These are phyloP conservation scores for Drosophila littoralis DNA, from an alignment of 1,140 invertebrate genomes.

Conservation along the genomic window DNA sequence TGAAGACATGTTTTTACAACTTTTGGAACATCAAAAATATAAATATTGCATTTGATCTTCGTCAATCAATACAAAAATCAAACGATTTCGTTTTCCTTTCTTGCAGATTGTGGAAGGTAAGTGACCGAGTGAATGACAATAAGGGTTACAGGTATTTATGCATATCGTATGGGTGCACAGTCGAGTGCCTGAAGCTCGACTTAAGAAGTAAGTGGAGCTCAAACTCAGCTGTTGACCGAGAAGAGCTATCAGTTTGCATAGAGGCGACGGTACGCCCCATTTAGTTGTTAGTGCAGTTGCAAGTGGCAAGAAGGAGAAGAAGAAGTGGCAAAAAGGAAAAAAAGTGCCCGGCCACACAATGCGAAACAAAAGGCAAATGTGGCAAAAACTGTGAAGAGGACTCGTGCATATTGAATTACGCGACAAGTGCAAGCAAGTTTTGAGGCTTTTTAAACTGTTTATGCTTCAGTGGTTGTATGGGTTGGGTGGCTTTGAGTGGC, in stretches of 20 bases:
- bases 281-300: too few species aligned
- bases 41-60: too few species aligned
- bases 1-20: too few species aligned
- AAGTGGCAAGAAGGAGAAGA: not conserved
- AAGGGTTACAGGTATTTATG: slow-evolving; percentile 9
- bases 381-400: slow-evolving; percentile 42
- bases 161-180: not conserved
- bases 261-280: not conserved
- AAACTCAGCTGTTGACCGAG: slow-evolving; percentile 10
- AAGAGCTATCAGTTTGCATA: slow-evolving; percentile 31
- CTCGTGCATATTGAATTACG: slow-evolving; percentile 80
- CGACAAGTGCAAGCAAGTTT: slow-evolving; percentile 78
- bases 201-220: not conserved
- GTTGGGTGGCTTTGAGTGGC: slow-evolving; percentile 12
- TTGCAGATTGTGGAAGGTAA: slow-evolving; percentile 25
- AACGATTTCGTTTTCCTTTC: not conserved
- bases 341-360: slow-evolving; percentile 44
- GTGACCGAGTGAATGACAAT: slow-evolving; percentile 5
- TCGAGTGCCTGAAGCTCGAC: slow-evolving; percentile 2
- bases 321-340: not conserved
- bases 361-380: slow-evolving; percentile 54
- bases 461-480: slow-evolving; percentile 37
- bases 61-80: too few species aligned
- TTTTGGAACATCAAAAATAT: too few species aligned
- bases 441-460: slow-evolving; percentile 80